Evolutionary conservation across 2,797 vertebrate species (phyloP), one percentile per base, ranked within the genome.

Genomic region (Schizopygopsis malacanthus): DNA sequence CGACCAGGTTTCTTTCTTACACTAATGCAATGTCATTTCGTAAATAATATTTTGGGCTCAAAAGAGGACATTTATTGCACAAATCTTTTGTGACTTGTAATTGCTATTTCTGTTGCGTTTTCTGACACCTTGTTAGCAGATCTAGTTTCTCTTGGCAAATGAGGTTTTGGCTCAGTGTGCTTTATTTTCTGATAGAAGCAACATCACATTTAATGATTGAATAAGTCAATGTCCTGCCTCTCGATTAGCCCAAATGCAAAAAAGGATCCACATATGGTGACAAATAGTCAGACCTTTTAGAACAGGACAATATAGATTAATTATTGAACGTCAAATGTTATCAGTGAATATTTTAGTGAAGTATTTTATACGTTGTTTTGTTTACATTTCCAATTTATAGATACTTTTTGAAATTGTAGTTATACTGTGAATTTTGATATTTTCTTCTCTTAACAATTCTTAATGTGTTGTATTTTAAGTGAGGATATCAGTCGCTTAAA

Each of bases 161-260:
- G 18, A 39, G 2, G 6, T 63, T 80, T 72, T 52, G 61, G 25
- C 47, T 43, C 45, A 72, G 45, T 41, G 33, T 16, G 54, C 75
- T 73, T 41, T 73, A 47, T 41, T 63, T 80, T 69, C 65, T 83
- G 41, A 72, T 52, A 73, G 41, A 72, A 33, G 67, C 2, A 85
- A 43, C 11, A 63, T 47, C 47, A 65, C 33, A 54, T 83, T 61
- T 72, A 61, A 41, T 72, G 73, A 56, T 65, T 65, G 7, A 79
- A 63, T 43, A 15, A 18, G 16, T 2, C 3, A 11, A 18, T 69
- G 28, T 86, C 16, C 22, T 50, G 20, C 50, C 16, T 70, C 13
- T 79, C 33, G 37, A 45, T 85, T 79, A 78, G 33, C 6, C 16
- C 50, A 85, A 70, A 85, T 79, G 47, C 33, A 82, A n/a, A 78